Evolutionary conservation across 2,113 vertebrate genomes (phyloP).

Genomic region (Zapus hudsonius): DNA sequence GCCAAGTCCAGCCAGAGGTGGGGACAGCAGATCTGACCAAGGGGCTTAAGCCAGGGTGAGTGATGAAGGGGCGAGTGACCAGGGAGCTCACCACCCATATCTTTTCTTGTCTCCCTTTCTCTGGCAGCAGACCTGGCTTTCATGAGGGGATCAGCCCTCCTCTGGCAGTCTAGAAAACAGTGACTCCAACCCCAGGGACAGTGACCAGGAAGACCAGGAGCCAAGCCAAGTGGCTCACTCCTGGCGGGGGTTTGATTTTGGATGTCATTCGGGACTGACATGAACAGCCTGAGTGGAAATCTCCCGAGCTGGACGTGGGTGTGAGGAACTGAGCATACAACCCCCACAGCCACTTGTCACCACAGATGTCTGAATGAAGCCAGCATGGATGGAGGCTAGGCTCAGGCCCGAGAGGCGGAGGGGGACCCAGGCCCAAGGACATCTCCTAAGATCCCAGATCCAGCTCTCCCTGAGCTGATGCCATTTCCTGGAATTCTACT

Average conservation of each 20-base stretch:
- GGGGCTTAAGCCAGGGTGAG: not conserved
- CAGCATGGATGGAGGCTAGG: not conserved
- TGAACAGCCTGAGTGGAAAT: not conserved
- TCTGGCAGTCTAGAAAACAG: not conserved
- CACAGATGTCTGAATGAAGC: not conserved
- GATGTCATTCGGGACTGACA: not conserved
- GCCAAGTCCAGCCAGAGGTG: not conserved
- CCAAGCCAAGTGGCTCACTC: not conserved
- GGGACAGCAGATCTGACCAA: no score
- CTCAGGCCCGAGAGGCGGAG: not conserved
- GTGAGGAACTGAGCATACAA: fast-evolving
- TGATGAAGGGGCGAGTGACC: not conserved
- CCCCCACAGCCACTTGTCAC: not conserved
- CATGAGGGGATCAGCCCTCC: not conserved
- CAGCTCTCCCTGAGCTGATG: not conserved
- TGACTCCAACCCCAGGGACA: not conserved
- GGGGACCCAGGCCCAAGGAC: not conserved
- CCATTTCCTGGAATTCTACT: not conserved
- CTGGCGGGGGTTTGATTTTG: not conserved
- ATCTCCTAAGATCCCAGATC: not conserved
- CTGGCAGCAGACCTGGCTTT: not conserved
- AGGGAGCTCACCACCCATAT: no score
- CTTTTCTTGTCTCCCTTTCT: not conserved
- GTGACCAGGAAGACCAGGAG: no score
- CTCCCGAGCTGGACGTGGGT: not conserved